Percentiles rank a stretch among this genome's conserved stretches.
phyloP scores from a whole-genome alignment of 2,888 invertebrate species.

The Macaria liturata region DNA sequence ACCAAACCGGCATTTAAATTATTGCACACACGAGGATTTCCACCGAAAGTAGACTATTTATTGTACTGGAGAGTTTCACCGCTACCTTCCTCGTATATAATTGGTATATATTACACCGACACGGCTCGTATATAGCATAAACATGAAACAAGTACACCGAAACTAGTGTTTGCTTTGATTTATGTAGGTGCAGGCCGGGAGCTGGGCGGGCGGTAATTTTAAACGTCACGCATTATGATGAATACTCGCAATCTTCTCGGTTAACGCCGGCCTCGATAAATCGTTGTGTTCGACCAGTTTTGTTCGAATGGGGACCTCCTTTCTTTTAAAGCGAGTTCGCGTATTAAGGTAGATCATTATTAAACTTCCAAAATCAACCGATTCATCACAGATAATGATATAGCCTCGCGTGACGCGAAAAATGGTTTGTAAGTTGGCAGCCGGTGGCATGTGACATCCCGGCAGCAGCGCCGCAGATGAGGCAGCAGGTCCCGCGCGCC shows the following conservation, averaged over 20 bases:
- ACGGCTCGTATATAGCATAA: no score
- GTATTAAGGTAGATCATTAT: background rate
- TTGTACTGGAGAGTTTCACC: conserved; percentile 42
- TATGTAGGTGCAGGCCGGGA: conserved; percentile 64
- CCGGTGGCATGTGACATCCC: conserved; percentile 56
- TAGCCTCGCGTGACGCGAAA: conserved; percentile 51
- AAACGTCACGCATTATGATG: conserved; percentile 81
- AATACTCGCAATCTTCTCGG: conserved; percentile 79
- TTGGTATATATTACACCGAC: conserved; percentile 10
- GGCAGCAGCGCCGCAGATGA: conserved; percentile 23
- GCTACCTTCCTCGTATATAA: conserved; percentile 17
- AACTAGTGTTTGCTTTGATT: conserved; percentile 75
- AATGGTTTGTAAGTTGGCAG: conserved; percentile 43
- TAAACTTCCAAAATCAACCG: conserved; percentile 32
- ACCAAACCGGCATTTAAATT: conserved; percentile 61
- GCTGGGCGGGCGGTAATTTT: conserved; percentile 70
- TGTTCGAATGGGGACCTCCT: no score
- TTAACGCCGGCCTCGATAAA: conserved; percentile 54
- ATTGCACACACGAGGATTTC: conserved; percentile 62
- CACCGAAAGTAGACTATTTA: conserved; percentile 49
- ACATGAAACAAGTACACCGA: conserved; percentile 47
- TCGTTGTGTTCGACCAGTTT: conserved; percentile 46
- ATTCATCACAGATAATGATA: conserved; percentile 50
- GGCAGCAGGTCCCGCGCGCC: conserved; percentile 28
- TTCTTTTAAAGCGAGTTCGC: background rate